phyloP scores from a whole-genome alignment of 2,113 vertebrate species.

The Xerus inauris region DNA sequence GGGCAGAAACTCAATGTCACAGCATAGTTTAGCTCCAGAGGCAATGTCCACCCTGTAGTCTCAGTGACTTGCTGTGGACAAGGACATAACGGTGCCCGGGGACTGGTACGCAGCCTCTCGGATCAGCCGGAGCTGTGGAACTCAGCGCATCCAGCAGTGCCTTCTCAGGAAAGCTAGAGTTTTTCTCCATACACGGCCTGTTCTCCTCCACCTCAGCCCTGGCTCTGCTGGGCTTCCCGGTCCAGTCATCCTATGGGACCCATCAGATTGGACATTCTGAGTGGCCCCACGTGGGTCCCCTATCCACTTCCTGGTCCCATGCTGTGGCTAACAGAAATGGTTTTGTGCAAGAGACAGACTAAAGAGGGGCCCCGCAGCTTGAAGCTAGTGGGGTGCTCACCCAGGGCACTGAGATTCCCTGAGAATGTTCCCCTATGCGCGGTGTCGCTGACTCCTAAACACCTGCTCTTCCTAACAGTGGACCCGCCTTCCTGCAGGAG shows the following conservation, averaged over 20 bases:
- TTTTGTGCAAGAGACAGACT: neutral
- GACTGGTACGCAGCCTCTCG: neutral
- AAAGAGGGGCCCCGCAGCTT: neutral
- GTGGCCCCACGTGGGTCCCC: neutral
- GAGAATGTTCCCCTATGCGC: neutral
- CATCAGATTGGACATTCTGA: neutral
- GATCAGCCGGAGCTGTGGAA: neutral
- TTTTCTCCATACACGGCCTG: no score
- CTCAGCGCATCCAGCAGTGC: neutral
- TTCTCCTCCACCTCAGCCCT: neutral
- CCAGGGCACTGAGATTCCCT: neutral
- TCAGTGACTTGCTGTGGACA: neutral
- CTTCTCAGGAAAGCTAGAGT: neutral
- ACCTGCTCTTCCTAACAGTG: neutral
- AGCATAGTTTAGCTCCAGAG: neutral
- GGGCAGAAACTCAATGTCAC: neutral
- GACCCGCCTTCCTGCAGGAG: neutral
- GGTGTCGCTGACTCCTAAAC: neutral
- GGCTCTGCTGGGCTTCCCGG: neutral
- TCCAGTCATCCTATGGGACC: neutral
- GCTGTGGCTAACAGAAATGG: neutral
- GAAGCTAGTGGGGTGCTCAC: neutral
- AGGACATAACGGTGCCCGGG: neutral
- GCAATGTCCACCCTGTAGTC: neutral
- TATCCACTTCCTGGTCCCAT: neutral